Evolutionary conservation across 1,140 invertebrate genomes (phyloP).

Genomic region (silkworm (Bombyx mori)): DNA sequence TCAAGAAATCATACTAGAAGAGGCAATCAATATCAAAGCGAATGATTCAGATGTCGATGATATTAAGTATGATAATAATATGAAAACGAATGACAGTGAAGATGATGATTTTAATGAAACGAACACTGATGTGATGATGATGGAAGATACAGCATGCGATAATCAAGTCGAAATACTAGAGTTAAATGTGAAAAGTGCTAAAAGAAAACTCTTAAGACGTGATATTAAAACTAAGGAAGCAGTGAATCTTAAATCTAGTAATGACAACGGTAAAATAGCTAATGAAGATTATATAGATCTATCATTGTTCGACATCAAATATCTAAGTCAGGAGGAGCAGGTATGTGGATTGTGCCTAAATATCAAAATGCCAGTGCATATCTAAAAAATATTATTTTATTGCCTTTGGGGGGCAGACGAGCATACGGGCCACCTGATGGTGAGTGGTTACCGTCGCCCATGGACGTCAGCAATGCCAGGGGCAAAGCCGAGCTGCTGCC

Average conservation of each 20-base stretch:
- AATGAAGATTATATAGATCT: constrained; percentile 24
- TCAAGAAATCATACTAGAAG: constrained; percentile 13
- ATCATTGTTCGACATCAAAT: constrained; percentile 49
- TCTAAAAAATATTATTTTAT: too few relatives aligned
- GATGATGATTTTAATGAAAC: constrained; percentile 39
- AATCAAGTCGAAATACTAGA: too few relatives aligned
- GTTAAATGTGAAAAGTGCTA: constrained; percentile 5
- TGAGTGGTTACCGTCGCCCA: too few relatives aligned
- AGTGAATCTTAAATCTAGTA: too few relatives aligned
- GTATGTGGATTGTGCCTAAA: constrained; percentile 13
- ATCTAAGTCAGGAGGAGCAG: constrained; percentile 47
- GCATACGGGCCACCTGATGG: too few relatives aligned
- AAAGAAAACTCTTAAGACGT: background rate
- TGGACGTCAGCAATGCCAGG: too few relatives aligned
- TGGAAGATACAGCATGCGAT: constrained; percentile 10
- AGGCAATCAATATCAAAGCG: constrained; percentile 16
- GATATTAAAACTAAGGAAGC: too few relatives aligned
- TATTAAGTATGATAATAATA: constrained; percentile 10
- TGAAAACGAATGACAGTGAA: constrained; percentile 13
- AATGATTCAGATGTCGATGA: constrained; percentile 3
- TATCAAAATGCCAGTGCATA: too few relatives aligned
- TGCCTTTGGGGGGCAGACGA: too few relatives aligned
- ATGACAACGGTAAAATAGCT: too few relatives aligned
- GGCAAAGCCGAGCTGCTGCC: too few relatives aligned
- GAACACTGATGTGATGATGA: constrained; percentile 7